Conservation (phyloP, 1,140 invertebrate species). For the Drosophila persimilis region DNA sequence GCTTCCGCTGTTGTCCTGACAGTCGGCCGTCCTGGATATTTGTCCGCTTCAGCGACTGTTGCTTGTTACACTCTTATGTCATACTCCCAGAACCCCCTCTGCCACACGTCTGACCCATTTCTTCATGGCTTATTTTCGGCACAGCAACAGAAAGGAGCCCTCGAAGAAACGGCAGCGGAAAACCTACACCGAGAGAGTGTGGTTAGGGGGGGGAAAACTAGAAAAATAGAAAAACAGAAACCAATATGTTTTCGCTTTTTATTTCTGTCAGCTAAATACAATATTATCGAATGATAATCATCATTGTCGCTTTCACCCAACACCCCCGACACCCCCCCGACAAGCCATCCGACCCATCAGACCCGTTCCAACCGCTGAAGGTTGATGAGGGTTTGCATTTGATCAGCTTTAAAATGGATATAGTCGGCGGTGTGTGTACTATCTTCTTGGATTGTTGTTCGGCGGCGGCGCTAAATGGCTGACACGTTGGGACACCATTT, state of each 20-base stretch:
- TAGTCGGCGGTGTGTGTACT: neutral
- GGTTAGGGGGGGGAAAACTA: neutral
- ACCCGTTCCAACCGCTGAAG: conserved; percentile 9
- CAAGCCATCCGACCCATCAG: conserved; percentile 8
- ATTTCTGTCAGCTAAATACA: conserved; percentile 61
- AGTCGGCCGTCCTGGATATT: conserved; percentile 40
- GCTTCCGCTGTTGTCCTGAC: conserved; percentile 46
- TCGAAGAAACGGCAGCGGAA: neutral
- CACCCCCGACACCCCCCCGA: neutral
- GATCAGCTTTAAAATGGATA: conserved; percentile 23
- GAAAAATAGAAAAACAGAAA: conserved; percentile 61
- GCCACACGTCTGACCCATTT: conserved; percentile 68
- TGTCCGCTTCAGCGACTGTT: conserved; percentile 44
- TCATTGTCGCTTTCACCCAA: conserved; percentile 3
- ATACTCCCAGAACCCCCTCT: conserved; percentile 13
- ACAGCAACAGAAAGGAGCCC: conserved; percentile 3
- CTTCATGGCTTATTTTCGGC: conserved; percentile 53
- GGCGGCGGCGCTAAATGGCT: conserved; percentile 8
- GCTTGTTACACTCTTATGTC: conserved; percentile 59
- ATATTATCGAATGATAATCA: conserved; percentile 63
- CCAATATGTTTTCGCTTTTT: conserved; percentile 73
- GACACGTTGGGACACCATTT: no score
- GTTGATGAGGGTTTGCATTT: conserved; percentile 38
- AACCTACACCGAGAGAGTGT: neutral
- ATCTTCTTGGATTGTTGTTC: conserved; percentile 12